These are phyloP conservation scores for Netelia melanura DNA, from an alignment of 2,888 invertebrate species.

Conservation along the genomic window DNA sequence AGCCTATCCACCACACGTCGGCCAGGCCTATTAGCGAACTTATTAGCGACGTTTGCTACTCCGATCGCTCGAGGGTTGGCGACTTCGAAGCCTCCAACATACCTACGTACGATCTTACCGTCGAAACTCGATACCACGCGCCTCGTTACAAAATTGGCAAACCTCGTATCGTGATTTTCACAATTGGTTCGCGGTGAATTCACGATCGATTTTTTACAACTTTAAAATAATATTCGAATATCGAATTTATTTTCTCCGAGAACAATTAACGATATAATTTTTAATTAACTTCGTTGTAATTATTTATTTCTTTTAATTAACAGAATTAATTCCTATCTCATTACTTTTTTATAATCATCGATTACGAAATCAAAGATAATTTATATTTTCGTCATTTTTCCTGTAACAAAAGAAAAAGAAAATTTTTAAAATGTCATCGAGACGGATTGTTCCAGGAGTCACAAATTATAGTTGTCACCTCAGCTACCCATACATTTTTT, in stretches of 20 bases:
- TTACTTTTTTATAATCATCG: not conserved
- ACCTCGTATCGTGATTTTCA: too few relatives aligned
- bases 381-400: too few relatives aligned
- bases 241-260: too few relatives aligned
- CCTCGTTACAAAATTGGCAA: not conserved
- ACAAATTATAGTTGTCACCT: not conserved
- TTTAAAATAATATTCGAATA: too few relatives aligned
- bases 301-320: not conserved
- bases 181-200: not conserved
- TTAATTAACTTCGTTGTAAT: not conserved
- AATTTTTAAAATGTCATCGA: too few relatives aligned
- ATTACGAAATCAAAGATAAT: not conserved
- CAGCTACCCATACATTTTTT: not conserved
- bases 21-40: constrained; percentile 70
- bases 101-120: constrained; percentile 19
- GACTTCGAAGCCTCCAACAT: constrained; percentile 29
- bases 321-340: not conserved
- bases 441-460: not conserved
- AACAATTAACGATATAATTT: not conserved
- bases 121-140: constrained; percentile 2
- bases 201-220: too few relatives aligned
- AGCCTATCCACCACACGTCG: constrained; percentile 64
- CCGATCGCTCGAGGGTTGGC: constrained; percentile 49
- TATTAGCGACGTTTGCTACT: constrained; percentile 67
- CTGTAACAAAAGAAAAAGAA: too few relatives aligned